phyloP scores from a whole-genome alignment of 2,797 vertebrate species.

The Sebastes miniatus region DNA sequence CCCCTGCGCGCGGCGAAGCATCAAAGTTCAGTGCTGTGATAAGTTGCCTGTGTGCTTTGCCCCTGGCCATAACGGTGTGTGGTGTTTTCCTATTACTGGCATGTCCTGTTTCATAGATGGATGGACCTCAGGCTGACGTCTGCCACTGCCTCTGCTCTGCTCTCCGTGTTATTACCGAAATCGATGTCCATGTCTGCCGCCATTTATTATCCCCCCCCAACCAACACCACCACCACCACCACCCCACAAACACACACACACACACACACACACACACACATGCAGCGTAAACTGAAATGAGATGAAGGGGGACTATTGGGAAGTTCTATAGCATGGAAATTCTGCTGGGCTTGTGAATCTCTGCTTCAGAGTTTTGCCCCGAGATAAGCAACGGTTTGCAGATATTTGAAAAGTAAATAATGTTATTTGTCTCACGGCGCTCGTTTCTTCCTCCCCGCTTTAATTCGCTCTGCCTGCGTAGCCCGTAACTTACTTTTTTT shows the following conservation, averaged over 20 bases:
- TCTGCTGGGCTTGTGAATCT: conserved; percentile 69
- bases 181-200: conserved; percentile 79
- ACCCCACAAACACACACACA: conserved; percentile 11
- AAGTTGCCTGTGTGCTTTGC: conserved; percentile 82
- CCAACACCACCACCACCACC: conserved; percentile 58
- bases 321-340: conserved; percentile 67
- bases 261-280: conserved; percentile 27
- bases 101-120: conserved; percentile 86
- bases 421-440: conserved; percentile 20
- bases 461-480: background rate
- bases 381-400: conserved; percentile 35
- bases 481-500: conserved; percentile 23
- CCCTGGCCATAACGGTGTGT: conserved; percentile 82
- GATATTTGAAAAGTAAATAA: conserved; percentile 49
- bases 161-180: conserved; percentile 77
- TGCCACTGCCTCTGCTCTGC: conserved; percentile 78
- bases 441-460: conserved; percentile 3
- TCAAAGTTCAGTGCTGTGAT: conserved; percentile 86
- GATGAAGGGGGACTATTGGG: conserved; percentile 59
- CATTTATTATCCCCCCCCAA: conserved; percentile 84
- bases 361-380: conserved; percentile 21
- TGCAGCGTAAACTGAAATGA: conserved; percentile 60
- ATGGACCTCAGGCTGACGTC: conserved; percentile 83
- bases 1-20: conserved; percentile 74
- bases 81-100: conserved; percentile 86